Evolutionary conservation across 2,113 vertebrate species (phyloP), one percentile per base, ranked within the genome.

Genomic region (Urocitellus parryii): DNA sequence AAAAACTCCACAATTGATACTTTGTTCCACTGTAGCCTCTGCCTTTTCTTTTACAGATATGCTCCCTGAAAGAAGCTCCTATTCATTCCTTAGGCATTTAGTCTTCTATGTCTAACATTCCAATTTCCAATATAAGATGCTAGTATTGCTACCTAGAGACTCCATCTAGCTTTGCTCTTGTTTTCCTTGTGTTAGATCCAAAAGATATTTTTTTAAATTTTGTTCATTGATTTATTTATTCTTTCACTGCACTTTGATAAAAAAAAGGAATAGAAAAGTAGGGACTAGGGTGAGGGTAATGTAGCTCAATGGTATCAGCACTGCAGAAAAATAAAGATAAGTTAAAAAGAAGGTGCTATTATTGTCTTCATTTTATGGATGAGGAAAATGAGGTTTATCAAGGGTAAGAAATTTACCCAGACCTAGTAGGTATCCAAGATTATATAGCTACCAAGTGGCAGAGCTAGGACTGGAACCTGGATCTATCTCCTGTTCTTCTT

Each of bases 211-310:
- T 45, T 81, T 68, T 86, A 81, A 91, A 91, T 56, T 88, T 73
- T 73, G 79, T 74, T 51, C 39, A 79, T 74, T 29, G 45, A 82
- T 87, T 87, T 42, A 74, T 88, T 74, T 14, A 39, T 95, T 77
- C 45, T 83, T 96, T 76, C 8, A 68, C 39, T 88, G 24, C 53
- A 14, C 85, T 81, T 9, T 85, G 67, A 80, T 88, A 76, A 90
- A 81, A 32, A 39, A 58, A 74, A 88, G 13, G 34, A 56, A 85
- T 63, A 80, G 45, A 74, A 58, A 89, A 85, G n/a, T 74, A 70
- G 78, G 18, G 85, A 18, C 3, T 91, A 51, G 56, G 20, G 56
- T 58, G 56, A 17, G 53, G 56, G 18, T 7, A 17, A 18, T 58
- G 20, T 58, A 58, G 56, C 20, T 58, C 20, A 58, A 22, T 58